Evolutionary conservation across 2,888 invertebrate genomes (phyloP), one percentile per base, ranked within the genome.

Genomic region (Drosophila incognita): DNA sequence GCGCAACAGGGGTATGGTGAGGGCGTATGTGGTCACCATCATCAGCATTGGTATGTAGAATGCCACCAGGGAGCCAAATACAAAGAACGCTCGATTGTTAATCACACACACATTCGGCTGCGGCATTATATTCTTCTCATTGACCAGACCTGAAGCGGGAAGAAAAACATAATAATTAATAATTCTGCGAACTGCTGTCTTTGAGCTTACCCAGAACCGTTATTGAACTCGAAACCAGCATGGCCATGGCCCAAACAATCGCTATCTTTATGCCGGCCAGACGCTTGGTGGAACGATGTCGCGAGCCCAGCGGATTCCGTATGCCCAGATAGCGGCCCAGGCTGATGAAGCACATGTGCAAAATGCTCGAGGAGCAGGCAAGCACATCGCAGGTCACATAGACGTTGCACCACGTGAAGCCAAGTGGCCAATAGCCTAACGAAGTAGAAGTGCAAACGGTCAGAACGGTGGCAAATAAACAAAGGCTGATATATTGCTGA

Each of bases 381-480:
- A 99, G 94, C 56, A 99, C 98, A 93, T 99, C 99, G 91, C 98
- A 97, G n/a, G 98, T 98, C 76, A 98, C 97, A 94, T 98, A 97
- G 61, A 98, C 96, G 91, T 97, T 98, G 93, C 98, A 98, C 98
- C 98, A 99, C 77, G 96, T 95, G 87, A 97, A 95, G 61, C 98
- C 95, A 93, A 98, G 95, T 58, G 98, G 97, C 98, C 98, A 98
- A 93, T 97, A 97, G 76, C 98, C 98, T 98, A 66, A 66, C 40
- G 40, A 61, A 65, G 38, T 27, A 13, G 15, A 35, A 48, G 54
- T 59, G 52, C n/a, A 27, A 53, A 33, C 24, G 8, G 13, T 27
- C 29, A 31, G 4, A 27, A 27, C 1, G 18, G 36, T n/a, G 24
- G 27, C 13, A 46, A 29, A 51, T 24, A 33, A 33, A 33, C 33